Evolutionary conservation across 2,113 vertebrate species (phyloP), one percentile per base, ranked within the genome.

Genomic region (Bos javanicus): DNA sequence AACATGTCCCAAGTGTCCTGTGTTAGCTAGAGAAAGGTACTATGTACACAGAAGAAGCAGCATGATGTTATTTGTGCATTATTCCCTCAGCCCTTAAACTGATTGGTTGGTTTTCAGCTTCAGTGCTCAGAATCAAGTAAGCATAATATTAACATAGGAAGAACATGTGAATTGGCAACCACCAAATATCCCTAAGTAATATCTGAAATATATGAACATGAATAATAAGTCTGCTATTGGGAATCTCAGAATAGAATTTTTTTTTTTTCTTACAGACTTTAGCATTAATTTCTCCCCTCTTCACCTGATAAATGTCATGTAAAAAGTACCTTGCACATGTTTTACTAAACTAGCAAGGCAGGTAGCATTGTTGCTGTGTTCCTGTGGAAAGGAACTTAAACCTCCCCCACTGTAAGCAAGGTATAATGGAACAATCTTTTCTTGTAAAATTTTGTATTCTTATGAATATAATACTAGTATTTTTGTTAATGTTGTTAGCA

Each of bases 401-500:
- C 43, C 39, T 74, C 14, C 46, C 25, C n/a, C 48, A 87, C 67
- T 89, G 6, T 87, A 59, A 87, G 43, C 52, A 5, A 26, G 46
- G 33, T 28, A 43, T 33, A 82, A 78, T 39, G n/a, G 39, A 90
- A 85, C n/a, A 86, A 26, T 81, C 28, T 28, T 76, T 59, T 80
- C 21, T 39, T 89, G 50, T 89, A 56, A 60, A 94, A 26, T 81
- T 97, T 84, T 94, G 21, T 74, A 78, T 81, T 89, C 21, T 97
- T 87, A 90, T 89, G 56, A 95, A 94, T 30, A 85, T 71, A 95
- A 92, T 85, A 90, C 76, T 46, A 91, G 28, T 28, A 5, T 33
- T 64, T 67, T 94, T 82, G 33, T 95, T 94, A 33, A 71, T 94
- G 52, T 50, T 93, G 54, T 67, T 90, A 95, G 76, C 90, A 92